Percentiles rank a stretch among this genome's conserved stretches.
These are phyloP conservation scores for Anguilla anguilla DNA, from an alignment of 2,797 vertebrate species.

Conservation along the genomic window DNA sequence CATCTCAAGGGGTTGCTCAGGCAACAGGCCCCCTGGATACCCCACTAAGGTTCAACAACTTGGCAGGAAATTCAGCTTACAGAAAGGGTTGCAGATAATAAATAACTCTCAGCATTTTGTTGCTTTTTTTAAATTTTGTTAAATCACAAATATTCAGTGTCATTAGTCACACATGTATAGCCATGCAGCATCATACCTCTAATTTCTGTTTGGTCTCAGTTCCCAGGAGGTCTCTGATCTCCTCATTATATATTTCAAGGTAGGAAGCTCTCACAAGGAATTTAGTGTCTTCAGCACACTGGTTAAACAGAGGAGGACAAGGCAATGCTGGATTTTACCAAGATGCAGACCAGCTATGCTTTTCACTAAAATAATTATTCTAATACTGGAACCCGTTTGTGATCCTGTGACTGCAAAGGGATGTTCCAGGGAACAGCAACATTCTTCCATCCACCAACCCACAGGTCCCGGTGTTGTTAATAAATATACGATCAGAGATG, in stretches of 20 bases:
- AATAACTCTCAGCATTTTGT: not conserved
- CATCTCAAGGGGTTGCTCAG: slow-evolving; percentile 27
- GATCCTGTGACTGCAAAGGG: not conserved
- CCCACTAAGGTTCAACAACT: slow-evolving; percentile 1
- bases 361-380: not conserved
- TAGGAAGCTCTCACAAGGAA: slow-evolving; percentile 87
- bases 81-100: not conserved
- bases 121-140: not conserved
- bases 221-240: slow-evolving; percentile 83
- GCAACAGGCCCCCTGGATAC: slow-evolving; percentile 22
- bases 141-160: not conserved
- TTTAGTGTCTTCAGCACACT: slow-evolving; percentile 89
- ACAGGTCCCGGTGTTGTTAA: not conserved
- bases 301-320: slow-evolving; percentile 26
- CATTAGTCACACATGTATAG: not conserved
- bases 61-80: slow-evolving; percentile 7
- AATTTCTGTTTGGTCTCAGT: slow-evolving; percentile 85
- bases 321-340: not conserved
- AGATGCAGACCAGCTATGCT: not conserved
- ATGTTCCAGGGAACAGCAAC: not conserved
- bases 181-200: slow-evolving; percentile 72
- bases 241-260: slow-evolving; percentile 91
- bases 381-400: not conserved
- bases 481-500: not conserved
- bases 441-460: not conserved